Percentiles rank a stretch among this genome's conserved stretches.
These are phyloP conservation scores for Tympanoctomys barrerae DNA, from an alignment of 2,797 vertebrate genomes.

Conservation along the genomic window DNA sequence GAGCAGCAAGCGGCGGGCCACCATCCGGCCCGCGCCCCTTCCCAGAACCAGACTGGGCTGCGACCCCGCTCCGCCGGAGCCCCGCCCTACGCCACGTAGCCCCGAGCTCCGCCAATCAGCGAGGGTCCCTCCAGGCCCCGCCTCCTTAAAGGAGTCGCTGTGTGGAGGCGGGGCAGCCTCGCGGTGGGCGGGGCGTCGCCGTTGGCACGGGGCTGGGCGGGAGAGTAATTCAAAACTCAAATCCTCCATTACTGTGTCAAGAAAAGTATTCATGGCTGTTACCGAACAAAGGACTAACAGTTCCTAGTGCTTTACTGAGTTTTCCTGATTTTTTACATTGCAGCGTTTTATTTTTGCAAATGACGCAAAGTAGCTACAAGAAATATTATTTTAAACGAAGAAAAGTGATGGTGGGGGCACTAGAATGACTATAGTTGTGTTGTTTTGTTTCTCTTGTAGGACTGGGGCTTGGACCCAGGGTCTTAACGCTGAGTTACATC, in stretches of 20 bases:
- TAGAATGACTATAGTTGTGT: background rate
- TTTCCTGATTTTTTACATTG: background rate
- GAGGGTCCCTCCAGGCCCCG: background rate
- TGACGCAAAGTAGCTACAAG: background rate
- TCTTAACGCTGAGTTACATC: background rate
- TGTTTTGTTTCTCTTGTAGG: background rate
- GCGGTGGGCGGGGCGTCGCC: rapidly evolving
- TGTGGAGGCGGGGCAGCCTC: rapidly evolving
- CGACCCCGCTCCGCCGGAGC: rapidly evolving
- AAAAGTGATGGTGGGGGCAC: too few species aligned
- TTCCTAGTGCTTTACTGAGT: background rate
- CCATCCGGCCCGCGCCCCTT: conserved; percentile 87
- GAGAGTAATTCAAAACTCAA: background rate
- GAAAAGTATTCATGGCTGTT: background rate
- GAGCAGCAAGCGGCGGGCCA: conserved; percentile 85
- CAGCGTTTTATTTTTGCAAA: background rate
- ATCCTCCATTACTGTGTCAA: background rate
- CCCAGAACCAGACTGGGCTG: rapidly evolving
- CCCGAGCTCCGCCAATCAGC: conserved; percentile 78
- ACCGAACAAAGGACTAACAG: background rate
- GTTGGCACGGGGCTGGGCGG: rapidly evolving
- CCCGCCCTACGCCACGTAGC: conserved; percentile 77
- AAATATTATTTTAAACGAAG: conserved; percentile 21
- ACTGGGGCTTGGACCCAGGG: background rate
- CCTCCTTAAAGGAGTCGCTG: conserved; percentile 80